Evolutionary conservation across 1,140 invertebrate species (phyloP), one percentile per base, ranked within the genome.

Genomic region (Caenorhabditis brenneri): DNA sequence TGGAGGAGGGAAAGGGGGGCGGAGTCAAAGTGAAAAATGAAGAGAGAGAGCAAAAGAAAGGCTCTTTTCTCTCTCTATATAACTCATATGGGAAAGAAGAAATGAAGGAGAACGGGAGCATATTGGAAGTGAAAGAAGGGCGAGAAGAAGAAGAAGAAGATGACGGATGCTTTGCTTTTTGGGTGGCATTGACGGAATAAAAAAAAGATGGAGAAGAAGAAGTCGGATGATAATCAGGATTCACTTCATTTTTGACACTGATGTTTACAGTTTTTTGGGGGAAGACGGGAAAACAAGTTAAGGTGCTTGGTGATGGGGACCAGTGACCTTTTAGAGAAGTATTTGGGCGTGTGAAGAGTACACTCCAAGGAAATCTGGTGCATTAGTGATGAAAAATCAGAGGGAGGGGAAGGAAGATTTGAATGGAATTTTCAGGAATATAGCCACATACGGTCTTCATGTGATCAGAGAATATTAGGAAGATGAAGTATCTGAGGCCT

Each of bases 121-220:
- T 42, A 27, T 78, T 78, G 42, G 74, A 48, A 29, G 4, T 12
- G 22, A n/a, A 33, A 74, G 29, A 46, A 74, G 36, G n/a, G 22
- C 6, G 36, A 42, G 33, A 42, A 42, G 39, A 12, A 42, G n/a
- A n/a, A n/a, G 19, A 65, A 16, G 24, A 42, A 42, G 42, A 42
- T 74, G 65, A 74, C 65, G 65, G 36, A 74, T 74, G 65, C 65
- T 29, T 29, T 55, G 49, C 49, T 55, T 55, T 27, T 29, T 55
- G 19, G 19, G 7, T 51, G 15, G 15, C 15, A n/a, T 27, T 55
- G 53, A 24, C 9, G 7, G 19, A n/a, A 7, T 7, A n/a, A 2
- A n/a, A 7, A n/a, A 16, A 51, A 51, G 22, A 51, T n/a, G 22
- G 19, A n/a, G 27, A 22, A 2, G 27, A 27, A 55, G 27, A 29